phyloP scores from a whole-genome alignment of 2,797 vertebrate species.

The Alectoris magna region DNA sequence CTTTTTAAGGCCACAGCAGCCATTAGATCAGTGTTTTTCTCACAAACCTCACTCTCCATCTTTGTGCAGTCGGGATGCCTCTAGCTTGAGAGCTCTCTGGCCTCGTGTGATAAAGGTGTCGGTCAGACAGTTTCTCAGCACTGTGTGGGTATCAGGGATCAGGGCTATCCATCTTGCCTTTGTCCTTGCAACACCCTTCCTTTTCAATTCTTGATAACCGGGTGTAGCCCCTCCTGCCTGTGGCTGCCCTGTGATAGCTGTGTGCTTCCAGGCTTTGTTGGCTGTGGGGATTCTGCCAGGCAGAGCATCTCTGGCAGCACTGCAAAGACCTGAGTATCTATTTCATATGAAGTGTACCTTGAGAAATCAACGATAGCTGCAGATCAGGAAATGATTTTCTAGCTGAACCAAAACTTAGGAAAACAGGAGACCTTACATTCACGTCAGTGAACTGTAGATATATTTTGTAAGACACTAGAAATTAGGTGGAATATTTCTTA shows the following conservation, averaged over 20 bases:
- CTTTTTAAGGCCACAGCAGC: neutral
- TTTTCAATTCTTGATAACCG: neutral
- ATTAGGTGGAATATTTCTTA: neutral
- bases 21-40: neutral
- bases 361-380: conserved; percentile 62
- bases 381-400: conserved; percentile 56
- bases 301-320: conserved; percentile 30
- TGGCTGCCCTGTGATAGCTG: neutral
- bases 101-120: neutral
- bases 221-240: neutral
- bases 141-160: too few relatives aligned
- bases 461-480: neutral
- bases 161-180: neutral
- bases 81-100: neutral
- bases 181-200: neutral
- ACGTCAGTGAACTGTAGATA: neutral
- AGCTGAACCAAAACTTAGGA: neutral
- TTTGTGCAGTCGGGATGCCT: neutral
- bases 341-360: conserved; percentile 3
- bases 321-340: conserved; percentile 37
- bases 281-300: conserved; percentile 1
- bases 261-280: neutral
- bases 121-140: neutral
- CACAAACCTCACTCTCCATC: neutral
- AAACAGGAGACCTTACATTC: neutral